Percentiles rank a stretch among this genome's conserved stretches.
Conservation (phyloP, 2,113 vertebrate genomes). For the Ivindomyrus marchei region DNA sequence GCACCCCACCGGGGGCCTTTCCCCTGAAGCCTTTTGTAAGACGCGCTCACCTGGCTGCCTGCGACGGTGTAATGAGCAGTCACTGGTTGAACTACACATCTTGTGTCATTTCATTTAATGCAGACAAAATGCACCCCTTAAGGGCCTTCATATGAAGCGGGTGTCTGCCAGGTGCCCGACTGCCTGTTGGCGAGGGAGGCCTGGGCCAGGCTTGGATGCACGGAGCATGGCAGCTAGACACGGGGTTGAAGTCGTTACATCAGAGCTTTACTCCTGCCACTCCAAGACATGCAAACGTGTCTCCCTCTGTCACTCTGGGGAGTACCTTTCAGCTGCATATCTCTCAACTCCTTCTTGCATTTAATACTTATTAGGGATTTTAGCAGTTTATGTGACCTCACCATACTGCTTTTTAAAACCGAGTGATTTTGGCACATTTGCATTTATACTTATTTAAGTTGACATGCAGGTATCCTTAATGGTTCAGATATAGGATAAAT, state of each 20-base stretch:
- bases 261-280: not conserved
- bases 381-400: not conserved
- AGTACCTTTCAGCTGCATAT: not conserved
- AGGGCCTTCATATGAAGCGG: not conserved
- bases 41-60: slow-evolving; percentile 26
- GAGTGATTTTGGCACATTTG: not conserved
- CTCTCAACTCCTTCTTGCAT: not conserved
- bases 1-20: slow-evolving; percentile 36
- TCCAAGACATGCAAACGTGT: not conserved
- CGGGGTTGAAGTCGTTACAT: not conserved
- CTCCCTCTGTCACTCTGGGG: not conserved
- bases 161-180: not conserved
- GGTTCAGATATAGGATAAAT: not conserved
- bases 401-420: not conserved
- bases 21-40: slow-evolving; percentile 32
- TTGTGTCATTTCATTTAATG: not conserved
- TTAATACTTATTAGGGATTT: not conserved
- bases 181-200: not conserved
- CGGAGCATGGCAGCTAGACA: not conserved
- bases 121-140: slow-evolving; percentile 9
- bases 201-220: not conserved
- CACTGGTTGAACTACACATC: not conserved
- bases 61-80: not conserved
- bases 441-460: not conserved
- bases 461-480: not conserved